Percentiles rank a stretch among this genome's conserved stretches.
phyloP scores from a whole-genome alignment of 2,113 vertebrate species.

The Laticauda laticaudata region DNA sequence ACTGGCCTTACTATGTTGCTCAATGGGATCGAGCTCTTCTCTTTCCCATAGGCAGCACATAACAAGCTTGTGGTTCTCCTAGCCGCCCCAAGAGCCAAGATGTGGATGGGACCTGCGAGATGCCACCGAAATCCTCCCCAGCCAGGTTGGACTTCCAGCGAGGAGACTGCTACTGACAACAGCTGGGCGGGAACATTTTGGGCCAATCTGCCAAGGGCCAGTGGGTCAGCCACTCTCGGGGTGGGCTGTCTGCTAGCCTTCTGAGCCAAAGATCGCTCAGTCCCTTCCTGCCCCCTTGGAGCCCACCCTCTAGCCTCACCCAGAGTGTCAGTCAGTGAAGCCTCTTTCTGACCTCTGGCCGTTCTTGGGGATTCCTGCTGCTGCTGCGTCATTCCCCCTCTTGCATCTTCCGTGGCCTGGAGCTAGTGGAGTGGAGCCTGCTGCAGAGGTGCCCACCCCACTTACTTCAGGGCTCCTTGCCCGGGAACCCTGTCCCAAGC shows the following conservation, averaged over 20 bases:
- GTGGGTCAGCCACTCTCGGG: conserved; percentile 63
- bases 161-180: not conserved
- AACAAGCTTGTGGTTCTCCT: not conserved
- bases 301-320: not conserved
- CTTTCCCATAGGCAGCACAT: not conserved
- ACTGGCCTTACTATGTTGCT: not conserved
- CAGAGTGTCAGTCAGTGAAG: not conserved
- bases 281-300: conserved; percentile 29
- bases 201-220: conserved; percentile 71
- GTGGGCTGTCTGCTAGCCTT: conserved; percentile 37
- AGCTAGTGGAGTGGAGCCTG: not conserved
- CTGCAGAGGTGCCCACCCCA: not conserved
- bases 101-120: conserved; percentile 47
- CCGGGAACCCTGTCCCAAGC: not conserved
- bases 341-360: not conserved
- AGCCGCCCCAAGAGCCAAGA: conserved; percentile 72
- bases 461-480: no score
- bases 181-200: conserved; percentile 71
- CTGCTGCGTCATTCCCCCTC: no score
- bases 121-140: not conserved
- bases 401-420: not conserved
- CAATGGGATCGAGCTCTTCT: not conserved
- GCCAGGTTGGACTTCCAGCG: not conserved
- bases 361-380: no score
- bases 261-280: conserved; percentile 46